Evolutionary conservation across 2,797 vertebrate genomes (phyloP).

Genomic region (Darevskia nairensis): DNA sequence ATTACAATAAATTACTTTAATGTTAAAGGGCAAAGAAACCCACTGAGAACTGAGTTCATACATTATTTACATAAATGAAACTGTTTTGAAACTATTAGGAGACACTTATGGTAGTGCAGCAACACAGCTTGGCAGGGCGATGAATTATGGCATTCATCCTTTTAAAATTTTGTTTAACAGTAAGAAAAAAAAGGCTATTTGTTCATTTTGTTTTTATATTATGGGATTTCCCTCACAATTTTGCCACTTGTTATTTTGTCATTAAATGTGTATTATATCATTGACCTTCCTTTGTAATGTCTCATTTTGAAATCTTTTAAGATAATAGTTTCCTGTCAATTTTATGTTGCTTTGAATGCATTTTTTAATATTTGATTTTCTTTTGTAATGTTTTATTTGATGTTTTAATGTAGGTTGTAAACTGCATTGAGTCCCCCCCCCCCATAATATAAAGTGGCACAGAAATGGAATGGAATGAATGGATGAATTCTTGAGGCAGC

Average conservation of each 20-base stretch:
- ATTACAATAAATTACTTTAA: conserved; percentile 24
- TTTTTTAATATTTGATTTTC: too few species aligned
- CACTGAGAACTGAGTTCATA: neutral
- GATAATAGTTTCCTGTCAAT: too few species aligned
- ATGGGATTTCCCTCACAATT: neutral
- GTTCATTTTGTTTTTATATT: conserved; percentile 3
- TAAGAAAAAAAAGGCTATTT: conserved; percentile 14
- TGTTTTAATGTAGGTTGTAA: too few species aligned
- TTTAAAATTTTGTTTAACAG: conserved; percentile 19
- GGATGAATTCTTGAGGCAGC: conserved; percentile 5
- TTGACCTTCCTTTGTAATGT: too few species aligned
- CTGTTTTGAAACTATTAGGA: neutral
- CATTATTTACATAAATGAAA: conserved; percentile 25
- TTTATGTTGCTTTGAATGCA: too few species aligned
- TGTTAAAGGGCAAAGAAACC: conserved; percentile 30
- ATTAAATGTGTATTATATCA: neutral
- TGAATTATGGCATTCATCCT: fast-evolving
- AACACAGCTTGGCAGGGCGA: conserved; percentile 5
- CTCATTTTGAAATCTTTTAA: too few species aligned
- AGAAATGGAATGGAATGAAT: too few species aligned
- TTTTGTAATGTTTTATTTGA: too few species aligned
- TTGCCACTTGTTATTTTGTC: conserved; percentile 27
- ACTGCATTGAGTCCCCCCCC: too few species aligned
- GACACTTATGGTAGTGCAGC: neutral
- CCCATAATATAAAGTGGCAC: too few species aligned